These are phyloP conservation scores for Drosophila varians DNA, from an alignment of 1,140 invertebrate species.

Conservation along the genomic window DNA sequence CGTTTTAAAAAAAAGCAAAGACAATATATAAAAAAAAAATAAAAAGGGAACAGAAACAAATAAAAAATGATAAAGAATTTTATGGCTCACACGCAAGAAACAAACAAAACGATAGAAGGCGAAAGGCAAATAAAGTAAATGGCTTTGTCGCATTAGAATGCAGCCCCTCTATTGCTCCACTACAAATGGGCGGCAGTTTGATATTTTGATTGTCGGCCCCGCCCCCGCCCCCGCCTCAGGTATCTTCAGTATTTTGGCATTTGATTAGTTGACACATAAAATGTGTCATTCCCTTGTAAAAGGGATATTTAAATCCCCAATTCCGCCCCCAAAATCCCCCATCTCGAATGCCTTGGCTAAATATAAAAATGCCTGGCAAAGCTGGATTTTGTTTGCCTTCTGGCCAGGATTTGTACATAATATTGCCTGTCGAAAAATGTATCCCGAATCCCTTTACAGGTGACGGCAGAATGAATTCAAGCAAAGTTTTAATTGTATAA, in stretches of 20 bases:
- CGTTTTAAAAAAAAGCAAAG: constrained; percentile 26
- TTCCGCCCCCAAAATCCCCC: not conserved
- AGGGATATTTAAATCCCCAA: constrained; percentile 23
- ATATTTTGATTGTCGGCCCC: constrained; percentile 66
- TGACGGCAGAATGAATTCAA: not conserved
- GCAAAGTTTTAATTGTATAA: constrained; percentile 29
- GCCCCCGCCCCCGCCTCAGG: not conserved
- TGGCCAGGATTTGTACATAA: not conserved
- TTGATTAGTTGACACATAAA: constrained; percentile 81
- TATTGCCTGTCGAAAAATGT: constrained; percentile 13
- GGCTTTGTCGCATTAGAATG: constrained; percentile 67
- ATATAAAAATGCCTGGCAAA: constrained; percentile 32
- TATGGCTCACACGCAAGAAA: constrained; percentile 61
- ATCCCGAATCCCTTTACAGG: not conserved
- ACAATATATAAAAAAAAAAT: constrained; percentile 5
- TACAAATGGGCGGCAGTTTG: constrained; percentile 71
- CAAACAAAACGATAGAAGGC: not conserved
- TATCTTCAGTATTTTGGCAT: constrained; percentile 42
- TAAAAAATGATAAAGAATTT: constrained; percentile 80
- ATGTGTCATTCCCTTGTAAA: constrained; percentile 35
- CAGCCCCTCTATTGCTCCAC: constrained; percentile 38
- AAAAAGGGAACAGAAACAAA: constrained; percentile 35
- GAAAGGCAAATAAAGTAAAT: constrained; percentile 74
- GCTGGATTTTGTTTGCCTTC: constrained; percentile 27
- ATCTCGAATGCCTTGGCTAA: constrained; percentile 23